phyloP scores from a whole-genome alignment of 2,113 vertebrate genomes.

The Sapajus apella region DNA sequence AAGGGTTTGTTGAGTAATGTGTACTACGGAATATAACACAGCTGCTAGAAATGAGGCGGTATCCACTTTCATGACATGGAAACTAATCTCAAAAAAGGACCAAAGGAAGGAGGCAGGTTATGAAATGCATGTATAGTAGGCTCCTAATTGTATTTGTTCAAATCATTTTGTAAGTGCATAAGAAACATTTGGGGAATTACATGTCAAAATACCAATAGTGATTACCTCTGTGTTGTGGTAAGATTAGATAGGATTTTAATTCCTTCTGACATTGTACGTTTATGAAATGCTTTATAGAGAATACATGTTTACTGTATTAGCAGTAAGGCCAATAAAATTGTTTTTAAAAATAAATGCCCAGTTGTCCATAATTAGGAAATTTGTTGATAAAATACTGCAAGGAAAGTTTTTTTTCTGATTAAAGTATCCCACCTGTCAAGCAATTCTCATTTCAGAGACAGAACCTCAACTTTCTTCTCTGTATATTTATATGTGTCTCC shows the following conservation, averaged over 20 bases:
- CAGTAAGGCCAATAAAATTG: not conserved
- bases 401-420: too few species aligned
- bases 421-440: too few species aligned
- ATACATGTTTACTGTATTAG: not conserved
- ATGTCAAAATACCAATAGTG: not conserved
- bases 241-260: not conserved
- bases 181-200: not conserved
- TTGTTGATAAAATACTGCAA: too few species aligned
- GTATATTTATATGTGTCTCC: too few species aligned
- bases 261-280: not conserved
- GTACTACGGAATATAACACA: not conserved
- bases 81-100: not conserved
- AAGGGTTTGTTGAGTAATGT: not conserved
- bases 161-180: not conserved
- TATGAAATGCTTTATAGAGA: slow-evolving; percentile 12
- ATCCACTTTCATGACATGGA: not conserved
- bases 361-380: too few species aligned
- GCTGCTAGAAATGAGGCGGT: not conserved
- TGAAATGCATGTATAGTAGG: not conserved
- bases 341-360: too few species aligned
- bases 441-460: too few species aligned
- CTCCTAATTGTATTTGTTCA: not conserved
- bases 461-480: too few species aligned
- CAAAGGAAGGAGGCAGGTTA: not conserved
- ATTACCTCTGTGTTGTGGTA: not conserved